Percentiles rank a stretch among this genome's conserved stretches.
These are phyloP conservation scores for Scolopax mira DNA, from an alignment of 2,113 vertebrate species.

Conservation along the genomic window DNA sequence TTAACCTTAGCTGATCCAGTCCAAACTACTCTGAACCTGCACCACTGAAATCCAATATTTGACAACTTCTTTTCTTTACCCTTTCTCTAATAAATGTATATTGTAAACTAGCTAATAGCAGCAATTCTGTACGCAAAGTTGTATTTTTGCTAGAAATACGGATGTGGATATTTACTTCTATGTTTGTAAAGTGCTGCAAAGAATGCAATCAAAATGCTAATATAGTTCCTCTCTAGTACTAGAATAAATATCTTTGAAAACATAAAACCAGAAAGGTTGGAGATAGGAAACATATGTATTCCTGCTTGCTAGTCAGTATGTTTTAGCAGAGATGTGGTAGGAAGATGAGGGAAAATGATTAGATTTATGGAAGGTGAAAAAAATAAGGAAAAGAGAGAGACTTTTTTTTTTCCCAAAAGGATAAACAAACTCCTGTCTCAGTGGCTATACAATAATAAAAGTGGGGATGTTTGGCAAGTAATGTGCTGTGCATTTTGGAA, in stretches of 20 bases:
- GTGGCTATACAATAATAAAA: neutral
- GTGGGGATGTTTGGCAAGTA: neutral
- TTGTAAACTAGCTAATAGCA: neutral
- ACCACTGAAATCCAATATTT: neutral
- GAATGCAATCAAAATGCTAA: neutral
- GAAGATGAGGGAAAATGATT: neutral
- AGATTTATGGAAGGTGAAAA: neutral
- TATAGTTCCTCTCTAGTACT: neutral
- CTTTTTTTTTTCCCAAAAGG: neutral
- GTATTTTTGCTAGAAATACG: neutral
- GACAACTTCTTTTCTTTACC: neutral
- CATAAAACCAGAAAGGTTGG: neutral
- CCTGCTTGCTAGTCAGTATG: neutral
- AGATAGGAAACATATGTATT: neutral
- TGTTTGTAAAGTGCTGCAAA: neutral
- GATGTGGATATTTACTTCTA: neutral
- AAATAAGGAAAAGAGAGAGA: neutral
- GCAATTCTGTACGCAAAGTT: neutral
- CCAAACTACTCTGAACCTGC: neutral
- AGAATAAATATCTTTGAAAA: neutral
- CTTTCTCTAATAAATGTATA: neutral
- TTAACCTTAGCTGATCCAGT: neutral
- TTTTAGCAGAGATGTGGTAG: neutral
- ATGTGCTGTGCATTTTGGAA: neutral
- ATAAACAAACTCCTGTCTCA: neutral